A percentile compares a stretch with the other conserved stretches of the same genome.
phyloP scores from a whole-genome alignment of 1,140 invertebrate genomes.

The Diabrotica virgifera region DNA sequence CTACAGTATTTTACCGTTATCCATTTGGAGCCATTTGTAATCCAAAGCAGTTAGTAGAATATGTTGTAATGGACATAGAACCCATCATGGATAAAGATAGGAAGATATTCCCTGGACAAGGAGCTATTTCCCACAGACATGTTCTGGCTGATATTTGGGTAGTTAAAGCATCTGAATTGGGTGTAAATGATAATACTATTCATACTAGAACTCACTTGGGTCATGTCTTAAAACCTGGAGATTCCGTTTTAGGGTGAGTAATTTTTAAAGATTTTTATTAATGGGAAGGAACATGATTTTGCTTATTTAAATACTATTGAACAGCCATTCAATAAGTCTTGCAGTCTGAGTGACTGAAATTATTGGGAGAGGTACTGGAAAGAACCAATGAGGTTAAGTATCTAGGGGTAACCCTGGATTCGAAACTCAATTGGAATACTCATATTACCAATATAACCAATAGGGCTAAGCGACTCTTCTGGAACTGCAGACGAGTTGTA shows the following conservation, averaged over 20 bases:
- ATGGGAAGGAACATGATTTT: too few species aligned
- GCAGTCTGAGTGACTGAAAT: too few species aligned
- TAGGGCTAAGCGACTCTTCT: too few species aligned
- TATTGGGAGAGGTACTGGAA: too few species aligned
- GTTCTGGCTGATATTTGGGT: slow-evolving; percentile 92
- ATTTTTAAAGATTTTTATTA: too few species aligned
- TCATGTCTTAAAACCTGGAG: slow-evolving; percentile 88
- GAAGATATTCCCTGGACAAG: slow-evolving; percentile 81
- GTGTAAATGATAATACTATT: slow-evolving; percentile 75
- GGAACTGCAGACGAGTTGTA: too few species aligned
- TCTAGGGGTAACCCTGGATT: too few species aligned
- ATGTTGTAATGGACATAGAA: slow-evolving; percentile 94
- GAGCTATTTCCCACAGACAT: slow-evolving; percentile 81
- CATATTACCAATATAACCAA: too few species aligned
- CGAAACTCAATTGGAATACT: too few species aligned
- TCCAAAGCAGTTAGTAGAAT: slow-evolving; percentile 89
- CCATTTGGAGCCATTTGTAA: slow-evolving; percentile 86
- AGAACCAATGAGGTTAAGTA: too few species aligned
- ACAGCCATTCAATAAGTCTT: too few species aligned
- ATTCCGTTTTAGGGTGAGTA: slow-evolving; percentile 82
- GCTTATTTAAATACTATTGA: too few species aligned
- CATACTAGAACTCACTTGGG: slow-evolving; percentile 93
- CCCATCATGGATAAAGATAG: slow-evolving; percentile 74
- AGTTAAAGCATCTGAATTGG: slow-evolving; percentile 84
- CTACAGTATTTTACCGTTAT: slow-evolving; percentile 78